A percentile compares a stretch with the other conserved stretches of the same genome.
phyloP scores from a whole-genome alignment of 1,140 invertebrate species.

The Ectropis grisescens region DNA sequence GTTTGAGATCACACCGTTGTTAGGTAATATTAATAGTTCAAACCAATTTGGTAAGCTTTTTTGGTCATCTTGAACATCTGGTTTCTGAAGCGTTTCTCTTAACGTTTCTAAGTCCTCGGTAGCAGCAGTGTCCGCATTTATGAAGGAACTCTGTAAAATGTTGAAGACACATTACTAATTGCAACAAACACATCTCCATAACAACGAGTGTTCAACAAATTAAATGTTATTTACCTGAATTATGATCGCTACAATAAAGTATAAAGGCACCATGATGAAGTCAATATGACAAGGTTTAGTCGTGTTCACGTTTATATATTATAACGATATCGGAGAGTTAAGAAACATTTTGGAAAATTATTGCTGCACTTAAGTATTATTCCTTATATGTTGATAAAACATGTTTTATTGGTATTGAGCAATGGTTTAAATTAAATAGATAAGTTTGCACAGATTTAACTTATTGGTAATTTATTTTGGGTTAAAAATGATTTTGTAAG shows the following conservation, averaged over 20 bases:
- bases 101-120: too few species aligned
- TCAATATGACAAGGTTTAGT: constrained; percentile 14
- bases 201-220: too few species aligned
- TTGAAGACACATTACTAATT: constrained; percentile 4
- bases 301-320: constrained; percentile 28
- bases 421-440: constrained; percentile 1
- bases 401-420: constrained; percentile 2
- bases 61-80: too few species aligned
- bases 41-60: too few species aligned
- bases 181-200: too few species aligned
- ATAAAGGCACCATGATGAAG: constrained; percentile 34
- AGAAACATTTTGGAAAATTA: constrained; percentile 1
- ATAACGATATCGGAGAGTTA: constrained; percentile 26
- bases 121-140: too few species aligned
- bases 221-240: constrained; percentile 52
- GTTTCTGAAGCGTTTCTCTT: too few species aligned
- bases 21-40: too few species aligned
- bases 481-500: too few species aligned
- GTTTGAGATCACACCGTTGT: too few species aligned
- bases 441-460: background rate
- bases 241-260: constrained; percentile 33
- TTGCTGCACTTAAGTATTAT: too few species aligned
- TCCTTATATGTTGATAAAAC: background rate
- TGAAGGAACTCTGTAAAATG: constrained; percentile 23
- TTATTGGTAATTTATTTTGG: too few species aligned